Evolutionary conservation across 2,888 invertebrate species (phyloP).

Genomic region (Campoletis raptor): DNA sequence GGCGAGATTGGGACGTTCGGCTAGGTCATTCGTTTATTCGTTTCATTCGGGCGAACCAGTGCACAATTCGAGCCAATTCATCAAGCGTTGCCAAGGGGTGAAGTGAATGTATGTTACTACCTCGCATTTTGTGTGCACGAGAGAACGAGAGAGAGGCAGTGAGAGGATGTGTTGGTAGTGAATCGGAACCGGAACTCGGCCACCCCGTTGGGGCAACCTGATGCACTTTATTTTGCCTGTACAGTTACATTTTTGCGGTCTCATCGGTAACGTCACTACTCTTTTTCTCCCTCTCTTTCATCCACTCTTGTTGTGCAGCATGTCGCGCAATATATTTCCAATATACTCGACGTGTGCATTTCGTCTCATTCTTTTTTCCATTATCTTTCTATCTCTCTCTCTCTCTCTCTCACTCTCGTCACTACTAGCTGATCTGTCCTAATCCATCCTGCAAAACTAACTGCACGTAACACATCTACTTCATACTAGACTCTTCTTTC

Average conservation of each 20-base stretch:
- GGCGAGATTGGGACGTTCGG: conserved; percentile 60
- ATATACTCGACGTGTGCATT: conserved; percentile 1
- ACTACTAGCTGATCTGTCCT: conserved; percentile 12
- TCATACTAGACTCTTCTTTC: conserved; percentile 73
- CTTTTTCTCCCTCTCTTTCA: conserved; percentile 16
- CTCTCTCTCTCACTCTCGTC: conserved; percentile 2
- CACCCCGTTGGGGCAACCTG: conserved; percentile 61
- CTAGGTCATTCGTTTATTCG: conserved; percentile 65
- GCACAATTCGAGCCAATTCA: conserved; percentile 66
- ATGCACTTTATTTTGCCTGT: conserved; percentile 66
- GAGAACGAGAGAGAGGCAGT: conserved; percentile 61
- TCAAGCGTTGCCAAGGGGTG: conserved; percentile 54
- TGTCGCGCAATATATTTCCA: conserved; percentile 19
- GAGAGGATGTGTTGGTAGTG: conserved; percentile 34
- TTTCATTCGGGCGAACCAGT: conserved; percentile 54
- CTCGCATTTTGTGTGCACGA: conserved; percentile 73
- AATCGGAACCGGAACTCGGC: conserved; percentile 51
- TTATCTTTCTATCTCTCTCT: not conserved
- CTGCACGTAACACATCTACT: conserved; percentile 19
- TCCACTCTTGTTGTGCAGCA: conserved; percentile 20
- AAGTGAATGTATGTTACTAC: conserved; percentile 70
- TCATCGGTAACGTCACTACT: conserved; percentile 61
- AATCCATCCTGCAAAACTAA: conserved; percentile 24
- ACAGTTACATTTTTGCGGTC: conserved; percentile 68
- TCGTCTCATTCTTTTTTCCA: not conserved